These are phyloP conservation scores for Atractosteus spatula DNA, from an alignment of 2,113 vertebrate species.

Conservation along the genomic window DNA sequence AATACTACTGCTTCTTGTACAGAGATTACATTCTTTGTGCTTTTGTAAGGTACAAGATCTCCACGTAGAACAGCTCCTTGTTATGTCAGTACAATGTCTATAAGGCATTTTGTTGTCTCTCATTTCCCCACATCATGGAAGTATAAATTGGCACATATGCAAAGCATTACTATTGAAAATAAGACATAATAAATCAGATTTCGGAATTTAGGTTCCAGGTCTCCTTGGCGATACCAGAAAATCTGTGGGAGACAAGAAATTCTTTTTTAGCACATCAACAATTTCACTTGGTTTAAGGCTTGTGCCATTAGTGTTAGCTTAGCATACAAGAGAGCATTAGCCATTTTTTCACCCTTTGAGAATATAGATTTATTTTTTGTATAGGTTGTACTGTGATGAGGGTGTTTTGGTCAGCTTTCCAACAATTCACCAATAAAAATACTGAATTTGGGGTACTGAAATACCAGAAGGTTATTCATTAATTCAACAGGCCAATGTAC, in stretches of 20 bases:
- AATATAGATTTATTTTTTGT: too few species aligned
- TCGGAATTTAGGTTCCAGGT: constrained; percentile 95
- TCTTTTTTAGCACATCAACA: neutral
- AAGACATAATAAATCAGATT: constrained; percentile 95
- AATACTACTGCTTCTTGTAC: neutral
- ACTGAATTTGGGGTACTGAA: too few species aligned
- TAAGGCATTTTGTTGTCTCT: constrained; percentile 42
- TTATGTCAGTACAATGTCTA: constrained; percentile 5
- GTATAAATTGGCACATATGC: constrained; percentile 98
- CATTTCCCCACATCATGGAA: constrained; percentile 88
- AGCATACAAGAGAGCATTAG: too few species aligned
- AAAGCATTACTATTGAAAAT: constrained; percentile 89
- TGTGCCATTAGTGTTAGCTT: too few species aligned
- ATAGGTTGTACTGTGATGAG: too few species aligned
- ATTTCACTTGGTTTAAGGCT: too few species aligned
- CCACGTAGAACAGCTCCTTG: neutral
- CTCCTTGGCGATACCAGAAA: constrained; percentile 97
- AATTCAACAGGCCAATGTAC: too few species aligned
- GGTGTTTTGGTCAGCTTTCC: too few species aligned
- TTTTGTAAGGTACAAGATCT: constrained; percentile 1
- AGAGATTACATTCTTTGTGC: constrained; percentile 12
- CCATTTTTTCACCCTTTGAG: too few species aligned
- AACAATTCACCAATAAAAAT: too few species aligned
- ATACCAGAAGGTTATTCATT: too few species aligned
- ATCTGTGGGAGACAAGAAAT: constrained; percentile 67